Evolutionary conservation across 2,797 vertebrate species (phyloP), one percentile per base, ranked within the genome.

Genomic region (Benthosema pterotum): DNA sequence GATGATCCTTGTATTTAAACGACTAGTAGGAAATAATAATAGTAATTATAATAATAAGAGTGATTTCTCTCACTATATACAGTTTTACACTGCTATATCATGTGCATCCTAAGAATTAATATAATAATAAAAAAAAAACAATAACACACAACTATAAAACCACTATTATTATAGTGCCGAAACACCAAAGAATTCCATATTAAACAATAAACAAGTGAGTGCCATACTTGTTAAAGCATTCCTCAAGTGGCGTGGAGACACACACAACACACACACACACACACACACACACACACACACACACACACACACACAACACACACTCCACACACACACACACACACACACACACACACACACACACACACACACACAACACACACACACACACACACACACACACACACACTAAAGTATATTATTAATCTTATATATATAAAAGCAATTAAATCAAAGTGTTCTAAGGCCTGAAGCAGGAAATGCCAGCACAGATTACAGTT

Each of bases 361-460:
- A 66, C 52, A 45, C 28, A 57, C 45, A 57, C 58, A 49, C 17
- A 45, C 60, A 78, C 60, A 66, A n/a, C 51, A 78, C 69, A 55
- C 65, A 65, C 65, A 63, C 67, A 71, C 55, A 75, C 71, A 76
- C 52, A 72, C 19, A 72, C 38, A 47, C 76, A 73, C 42, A 60
- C 61, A 69, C 71, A 82, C 75, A 67, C 65, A 83, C 79, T 57
- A 53, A 91, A 88, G 86, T 89, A 86, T 89, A 91, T 86, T 90
- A 92, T 90, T 92, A 91, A 92, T 88, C 87, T 86, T 87, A 75
- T 74, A 68, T 84, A 84, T 53, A 61, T 88, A 63, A 90, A 90
- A 87, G 83, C 89, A 90, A 91, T 91, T 89, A 91, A 91, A 91
- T 90, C 88, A 89, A 89, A 90, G 87, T 87, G 88, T 82, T 90